These are phyloP conservation scores for Dendrolimus punctatus DNA, from an alignment of 1,140 invertebrate species.

Conservation along the genomic window DNA sequence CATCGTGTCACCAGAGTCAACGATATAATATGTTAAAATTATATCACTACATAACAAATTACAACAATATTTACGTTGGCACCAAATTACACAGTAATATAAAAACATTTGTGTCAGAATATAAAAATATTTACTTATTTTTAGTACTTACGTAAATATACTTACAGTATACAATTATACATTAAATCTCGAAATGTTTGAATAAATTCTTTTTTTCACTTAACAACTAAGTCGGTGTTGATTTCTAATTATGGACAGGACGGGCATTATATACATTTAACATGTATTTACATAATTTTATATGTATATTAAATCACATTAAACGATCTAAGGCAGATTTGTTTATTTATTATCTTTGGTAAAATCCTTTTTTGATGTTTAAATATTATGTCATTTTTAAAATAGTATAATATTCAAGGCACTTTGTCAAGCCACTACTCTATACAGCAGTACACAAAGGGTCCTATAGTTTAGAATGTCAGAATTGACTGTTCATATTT, in stretches of 20 bases:
- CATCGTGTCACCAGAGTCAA: constrained; percentile 56
- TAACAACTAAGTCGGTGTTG: constrained; percentile 55
- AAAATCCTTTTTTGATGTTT: no score
- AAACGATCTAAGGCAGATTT: constrained; percentile 1
- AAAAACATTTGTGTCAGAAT: constrained; percentile 68
- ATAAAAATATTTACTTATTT: constrained; percentile 66
- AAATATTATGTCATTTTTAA: no score
- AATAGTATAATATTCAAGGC: no score
- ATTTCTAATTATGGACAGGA: constrained; percentile 28
- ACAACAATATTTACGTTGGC: constrained; percentile 70
- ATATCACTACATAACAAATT: constrained; percentile 69
- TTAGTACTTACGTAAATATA: constrained; percentile 61
- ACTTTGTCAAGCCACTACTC: no score
- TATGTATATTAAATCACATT: constrained; percentile 5
- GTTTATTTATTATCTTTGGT: no score
- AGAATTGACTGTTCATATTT: no score
- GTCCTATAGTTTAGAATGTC: no score
- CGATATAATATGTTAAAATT: constrained; percentile 59
- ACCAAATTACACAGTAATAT: constrained; percentile 64
- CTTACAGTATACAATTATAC: constrained; percentile 48
- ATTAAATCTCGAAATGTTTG: constrained; percentile 62
- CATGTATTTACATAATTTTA: constrained; percentile 3
- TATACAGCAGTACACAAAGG: no score
- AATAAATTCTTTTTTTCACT: constrained; percentile 56
- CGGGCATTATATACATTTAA: constrained; percentile 12